Percentiles rank a stretch among this genome's conserved stretches.
Conservation (phyloP, 2,113 vertebrate genomes). For the Calidris pygmaea region DNA sequence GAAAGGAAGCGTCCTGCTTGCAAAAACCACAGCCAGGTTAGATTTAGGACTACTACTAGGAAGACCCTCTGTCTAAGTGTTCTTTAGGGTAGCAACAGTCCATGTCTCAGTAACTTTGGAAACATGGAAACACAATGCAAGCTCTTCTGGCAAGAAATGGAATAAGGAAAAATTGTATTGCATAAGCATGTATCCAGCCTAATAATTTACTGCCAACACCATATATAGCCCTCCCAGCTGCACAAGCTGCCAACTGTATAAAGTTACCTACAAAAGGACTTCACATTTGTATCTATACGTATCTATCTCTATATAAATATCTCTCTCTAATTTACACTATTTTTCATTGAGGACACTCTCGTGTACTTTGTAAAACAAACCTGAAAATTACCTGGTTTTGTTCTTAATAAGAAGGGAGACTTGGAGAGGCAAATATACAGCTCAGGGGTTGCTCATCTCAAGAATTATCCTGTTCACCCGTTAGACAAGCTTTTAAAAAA, state of each 20-base stretch:
- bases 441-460: background rate
- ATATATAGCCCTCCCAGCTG: background rate
- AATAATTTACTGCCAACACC: background rate
- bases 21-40: background rate
- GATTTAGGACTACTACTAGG: background rate
- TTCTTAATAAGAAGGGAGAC: background rate
- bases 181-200: background rate
- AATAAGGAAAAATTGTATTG: background rate
- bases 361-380: background rate
- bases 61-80: background rate
- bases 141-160: background rate
- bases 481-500: background rate
- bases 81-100: background rate
- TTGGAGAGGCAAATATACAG: background rate
- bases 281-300: background rate
- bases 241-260: background rate
- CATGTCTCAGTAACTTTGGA: background rate
- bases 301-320: background rate
- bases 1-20: background rate
- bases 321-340: background rate
- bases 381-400: background rate
- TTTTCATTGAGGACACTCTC: background rate
- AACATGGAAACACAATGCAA: background rate
- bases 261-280: background rate
- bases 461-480: background rate